Evolutionary conservation across 2,113 vertebrate genomes (phyloP), one percentile per base, ranked within the genome.

Genomic region (Camelus dromedarius): DNA sequence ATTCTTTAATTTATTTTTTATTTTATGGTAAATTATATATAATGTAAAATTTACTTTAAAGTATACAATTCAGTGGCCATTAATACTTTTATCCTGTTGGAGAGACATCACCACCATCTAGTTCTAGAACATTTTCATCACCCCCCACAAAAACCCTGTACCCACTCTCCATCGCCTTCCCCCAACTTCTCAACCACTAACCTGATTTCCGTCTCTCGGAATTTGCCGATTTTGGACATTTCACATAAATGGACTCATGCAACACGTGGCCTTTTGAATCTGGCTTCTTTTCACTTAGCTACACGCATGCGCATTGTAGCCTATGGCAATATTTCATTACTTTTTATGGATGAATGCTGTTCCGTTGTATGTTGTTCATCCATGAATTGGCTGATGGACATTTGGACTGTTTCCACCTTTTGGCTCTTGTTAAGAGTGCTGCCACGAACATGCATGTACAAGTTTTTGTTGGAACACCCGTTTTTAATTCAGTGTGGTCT

Each of bases 1-100:
- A 35, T 67, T 50, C 32, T 86, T 91, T 42, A 18, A 66, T 81
- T 82, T 76, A 80, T 58, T 85, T 85, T 82, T 82, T 81, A 87
- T 11, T 70, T 84, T 48, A 42, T 64, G 20, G 8, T 67, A 32
- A 95, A 89, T 54, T 26, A 24, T 19, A 4, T 50, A 12, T 9
- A 35, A 64, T 24, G 2, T 64, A 81, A 88, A 42, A 56, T 9
- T 85, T 72, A 75, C 50, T 52, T 76, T 66, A 86, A 87, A 93
- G 24, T 4, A 30, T 66, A 15, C 11, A 18, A 8, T 73, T 86
- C 66, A 42, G 56, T 46, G 46, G 50, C n/a, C 54, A 48, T 46
- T 67, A 85, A 66, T 22, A 58, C 10, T 48, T 30, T 54, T 16
- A n/a, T 26, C 46, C 18, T 82, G 60, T 69, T 56, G 16, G 77